Evolutionary conservation across 2,888 invertebrate species (phyloP), one percentile per base, ranked within the genome.

Genomic region (Ariolimax columbianus): DNA sequence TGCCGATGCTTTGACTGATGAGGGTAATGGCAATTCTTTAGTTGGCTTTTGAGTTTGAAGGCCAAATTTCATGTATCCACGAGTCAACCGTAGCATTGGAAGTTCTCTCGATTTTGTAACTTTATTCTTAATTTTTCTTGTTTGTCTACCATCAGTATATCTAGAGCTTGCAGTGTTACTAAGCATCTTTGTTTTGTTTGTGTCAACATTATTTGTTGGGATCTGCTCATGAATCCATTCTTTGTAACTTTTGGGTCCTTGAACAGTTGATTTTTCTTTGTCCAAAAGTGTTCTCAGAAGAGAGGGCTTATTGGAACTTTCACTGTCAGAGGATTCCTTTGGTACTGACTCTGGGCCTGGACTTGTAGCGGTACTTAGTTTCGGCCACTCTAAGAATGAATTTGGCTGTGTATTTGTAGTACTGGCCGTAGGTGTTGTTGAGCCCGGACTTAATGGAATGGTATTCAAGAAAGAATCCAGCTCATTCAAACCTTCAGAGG

Each of bases 251-350:
- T 79, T 19, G 17, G 84, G 84, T 17, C 79, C 79, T 72, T 79
- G 84, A 30, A 79, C 68, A 36, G 78, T 68, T 70, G 75, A 75
- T 38, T 73, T 86, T 55, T 85, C 85, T 73, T 86, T 84, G 70
- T 87, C 87, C 43, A 88, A 79, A 33, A 88, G 80, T 6, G 84
- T 84, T 40, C 88, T 66, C 26, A 88, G 78, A 17, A 88, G 75
- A 26, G 88, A 88, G 0, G 78, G 85, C 0, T 75, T 85, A 43
- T 73, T 59, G n/a, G 47, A 59, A 17, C 55, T 79, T 36, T 83
- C 83, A 51, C 68, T 77, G 23, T 83, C 77, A 43, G 68, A 77
- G 33, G 66, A 63, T 23, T 75, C 66, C 43, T 36, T 66, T 26
- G 77, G 51, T 26, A 17, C 6, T 26, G 77, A 66, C n/a, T n/a